Evolutionary conservation across 1,140 invertebrate genomes (phyloP).

Genomic region (Adoxophyes honmai): DNA sequence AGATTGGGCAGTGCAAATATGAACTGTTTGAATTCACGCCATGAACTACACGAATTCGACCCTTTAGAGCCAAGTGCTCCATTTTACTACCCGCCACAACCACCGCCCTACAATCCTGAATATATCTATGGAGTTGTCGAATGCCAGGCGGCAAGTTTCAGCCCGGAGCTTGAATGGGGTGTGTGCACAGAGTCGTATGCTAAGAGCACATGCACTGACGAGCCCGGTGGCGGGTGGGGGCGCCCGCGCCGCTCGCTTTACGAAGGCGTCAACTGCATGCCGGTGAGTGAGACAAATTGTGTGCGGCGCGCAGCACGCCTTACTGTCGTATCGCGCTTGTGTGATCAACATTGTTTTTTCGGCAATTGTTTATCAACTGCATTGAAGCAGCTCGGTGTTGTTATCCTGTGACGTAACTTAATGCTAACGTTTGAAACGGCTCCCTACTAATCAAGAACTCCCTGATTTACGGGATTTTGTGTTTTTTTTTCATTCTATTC

Average conservation of each 20-base stretch:
- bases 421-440: no score
- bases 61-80: conserved; percentile 39
- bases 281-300: conserved; percentile 61
- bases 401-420: no score
- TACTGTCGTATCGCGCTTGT: conserved; percentile 37
- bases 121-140: conserved; percentile 39
- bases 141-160: conserved; percentile 21
- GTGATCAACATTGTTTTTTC: conserved; percentile 29
- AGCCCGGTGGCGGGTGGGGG: conserved; percentile 37
- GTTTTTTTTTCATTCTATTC: conserved; percentile 35
- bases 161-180: conserved; percentile 25
- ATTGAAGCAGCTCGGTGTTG: no score
- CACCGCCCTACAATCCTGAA: conserved; percentile 55
- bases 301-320: conserved; percentile 44
- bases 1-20: conserved; percentile 27
- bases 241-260: conserved; percentile 49
- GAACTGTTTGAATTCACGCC: conserved; percentile 50
- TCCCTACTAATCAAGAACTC: background rate
- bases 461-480: conserved; percentile 27
- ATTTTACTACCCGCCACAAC: conserved; percentile 44
- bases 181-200: conserved; percentile 30
- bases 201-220: conserved; percentile 34
- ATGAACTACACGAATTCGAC: conserved; percentile 34
- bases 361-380: conserved; percentile 11
- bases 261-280: conserved; percentile 61